Base-by-base conservation (phyloP, 2,113 vertebrate genomes). In the Emydura subglobosa region DNA sequence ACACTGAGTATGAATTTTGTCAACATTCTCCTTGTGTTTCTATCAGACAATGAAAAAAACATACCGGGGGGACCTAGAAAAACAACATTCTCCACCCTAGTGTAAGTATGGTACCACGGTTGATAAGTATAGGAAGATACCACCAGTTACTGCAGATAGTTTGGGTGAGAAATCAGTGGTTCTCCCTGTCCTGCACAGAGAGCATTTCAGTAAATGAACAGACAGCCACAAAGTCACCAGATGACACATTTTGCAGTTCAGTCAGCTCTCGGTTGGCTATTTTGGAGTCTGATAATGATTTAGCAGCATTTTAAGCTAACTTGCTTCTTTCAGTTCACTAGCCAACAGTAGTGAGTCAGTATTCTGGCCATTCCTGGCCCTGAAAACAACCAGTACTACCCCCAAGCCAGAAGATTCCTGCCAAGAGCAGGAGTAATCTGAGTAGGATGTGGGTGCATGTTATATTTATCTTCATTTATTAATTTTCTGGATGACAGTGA, bases 391-490 rank as follows among this genome's bases (percentile, higher is more conserved):
- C 0, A 93, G 53, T 53, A 92, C 91, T 94, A 89, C 90, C 94
- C 96, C 96, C 97, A 96, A 95, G 80, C 89, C 89, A 94, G 83
- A 94, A 85, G 85, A 81, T 92, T 76, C 74, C 54, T 94, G 92
- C 94, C 93, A 95, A 95, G 42, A 91, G 24, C 42, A 93, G 87
- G 92, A 39, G 0, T 84, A 94, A 92, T 83, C 88, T 0, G 0
- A 93, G 85, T 94, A 74, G 88, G 95, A 93, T 59, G 8, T 34
- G 55, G 83, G 83, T 55, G 81, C 49, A 90, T 11, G 68, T 86
- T 94, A 51, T 86, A 95, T 95, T 97, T 96, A 94, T 95, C 92
- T 97, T 97, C 91, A 96, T 94, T 96, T 93, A 95, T 95, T 93
- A 96, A 86, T 97, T 93, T 97, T 97, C 89, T 96, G 86, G 76